Evolutionary conservation across 2,113 vertebrate species (phyloP).

Genomic region (Thunnus maccoyii): DNA sequence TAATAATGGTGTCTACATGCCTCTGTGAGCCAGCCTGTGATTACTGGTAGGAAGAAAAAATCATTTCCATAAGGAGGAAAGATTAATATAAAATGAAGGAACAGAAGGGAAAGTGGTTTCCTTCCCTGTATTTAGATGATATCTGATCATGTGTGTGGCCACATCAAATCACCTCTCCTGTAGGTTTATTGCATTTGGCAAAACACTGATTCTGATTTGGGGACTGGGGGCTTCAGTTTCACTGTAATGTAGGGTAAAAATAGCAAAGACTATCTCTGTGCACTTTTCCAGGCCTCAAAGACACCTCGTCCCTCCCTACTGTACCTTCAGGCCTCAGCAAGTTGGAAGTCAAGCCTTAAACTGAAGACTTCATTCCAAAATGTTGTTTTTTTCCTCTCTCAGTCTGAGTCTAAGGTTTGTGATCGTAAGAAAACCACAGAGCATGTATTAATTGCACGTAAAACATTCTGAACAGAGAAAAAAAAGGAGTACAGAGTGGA

Average conservation of each 20-base stretch:
- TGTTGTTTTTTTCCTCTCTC: too few species aligned
- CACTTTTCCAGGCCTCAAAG: constrained; percentile 10
- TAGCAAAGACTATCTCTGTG: constrained; percentile 15
- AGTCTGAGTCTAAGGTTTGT: background rate
- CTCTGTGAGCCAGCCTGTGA: constrained; percentile 24
- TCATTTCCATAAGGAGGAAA: constrained; percentile 24
- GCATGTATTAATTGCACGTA: background rate
- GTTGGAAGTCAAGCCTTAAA: constrained; percentile 11
- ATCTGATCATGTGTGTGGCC: constrained; percentile 40
- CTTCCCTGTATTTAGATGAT: constrained; percentile 28
- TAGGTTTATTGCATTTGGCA: constrained; percentile 9
- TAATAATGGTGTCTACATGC: constrained; percentile 38
- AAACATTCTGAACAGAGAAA: too few species aligned
- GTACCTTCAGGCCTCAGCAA: background rate
- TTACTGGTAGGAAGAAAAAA: constrained; percentile 22
- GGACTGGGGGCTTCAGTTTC: background rate
- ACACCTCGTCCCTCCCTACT: background rate
- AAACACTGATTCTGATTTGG: background rate
- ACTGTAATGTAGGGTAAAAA: constrained; percentile 13
- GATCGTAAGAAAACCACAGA: constrained; percentile 8
- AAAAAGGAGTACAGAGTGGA: too few species aligned
- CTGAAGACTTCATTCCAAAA: constrained; percentile 5
- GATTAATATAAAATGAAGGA: background rate
- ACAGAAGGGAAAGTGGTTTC: constrained; percentile 19
- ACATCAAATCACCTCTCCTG: background rate